phyloP scores from a whole-genome alignment of 2,113 vertebrate genomes.

The Herpetotheres cachinnans region DNA sequence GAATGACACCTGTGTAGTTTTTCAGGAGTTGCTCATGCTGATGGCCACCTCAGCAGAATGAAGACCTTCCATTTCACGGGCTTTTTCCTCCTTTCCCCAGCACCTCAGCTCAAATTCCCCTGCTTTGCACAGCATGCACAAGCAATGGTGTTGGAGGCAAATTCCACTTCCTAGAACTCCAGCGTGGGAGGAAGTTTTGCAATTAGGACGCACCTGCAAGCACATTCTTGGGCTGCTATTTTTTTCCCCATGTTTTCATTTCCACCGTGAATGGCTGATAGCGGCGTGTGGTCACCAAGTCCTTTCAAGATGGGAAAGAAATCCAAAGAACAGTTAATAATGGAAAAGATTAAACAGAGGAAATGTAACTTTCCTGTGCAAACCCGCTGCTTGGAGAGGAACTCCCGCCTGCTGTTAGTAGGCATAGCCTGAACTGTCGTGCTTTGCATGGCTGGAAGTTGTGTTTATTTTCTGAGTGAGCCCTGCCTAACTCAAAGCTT shows the following conservation, averaged over 20 bases:
- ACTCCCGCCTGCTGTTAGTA: background rate
- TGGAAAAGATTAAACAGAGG: conserved; percentile 27
- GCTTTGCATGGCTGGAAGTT: background rate
- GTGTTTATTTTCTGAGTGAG: conserved; percentile 23
- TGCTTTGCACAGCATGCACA: background rate
- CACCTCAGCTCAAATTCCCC: background rate
- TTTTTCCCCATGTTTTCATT: conserved; percentile 8
- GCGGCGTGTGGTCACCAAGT: background rate
- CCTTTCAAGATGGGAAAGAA: background rate
- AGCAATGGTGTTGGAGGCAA: background rate
- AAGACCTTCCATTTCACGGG: background rate
- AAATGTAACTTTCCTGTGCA: conserved; percentile 22
- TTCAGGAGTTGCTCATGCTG: background rate
- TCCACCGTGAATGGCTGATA: background rate
- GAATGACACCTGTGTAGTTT: background rate
- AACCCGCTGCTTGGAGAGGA: background rate
- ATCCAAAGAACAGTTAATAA: conserved; percentile 15
- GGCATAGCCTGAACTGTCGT: background rate
- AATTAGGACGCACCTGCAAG: conserved; percentile 21
- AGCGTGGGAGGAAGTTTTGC: background rate
- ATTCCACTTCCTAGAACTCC: background rate
- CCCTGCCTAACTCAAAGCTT: background rate
- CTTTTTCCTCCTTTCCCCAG: background rate
- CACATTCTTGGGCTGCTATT: background rate
- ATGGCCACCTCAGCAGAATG: background rate